phyloP scores from a whole-genome alignment of 2,888 invertebrate species.

The Diloba caeruleocephala region DNA sequence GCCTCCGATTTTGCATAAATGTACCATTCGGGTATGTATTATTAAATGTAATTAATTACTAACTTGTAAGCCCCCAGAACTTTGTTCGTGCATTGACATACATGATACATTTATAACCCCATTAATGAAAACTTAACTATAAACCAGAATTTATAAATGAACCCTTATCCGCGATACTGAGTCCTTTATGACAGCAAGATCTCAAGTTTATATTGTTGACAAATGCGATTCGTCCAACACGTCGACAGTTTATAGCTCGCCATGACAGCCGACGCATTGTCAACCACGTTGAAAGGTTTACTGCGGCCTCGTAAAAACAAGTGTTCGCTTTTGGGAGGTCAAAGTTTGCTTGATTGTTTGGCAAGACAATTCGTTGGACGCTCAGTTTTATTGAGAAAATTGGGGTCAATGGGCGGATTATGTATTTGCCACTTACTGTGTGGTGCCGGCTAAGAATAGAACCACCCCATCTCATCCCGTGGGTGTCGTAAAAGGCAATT shows the following conservation, averaged over 20 bases:
- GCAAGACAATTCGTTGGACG: conserved; percentile 40
- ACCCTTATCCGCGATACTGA: conserved; percentile 49
- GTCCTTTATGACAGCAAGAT: conserved; percentile 49
- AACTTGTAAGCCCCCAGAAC: no score
- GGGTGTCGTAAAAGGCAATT: no score
- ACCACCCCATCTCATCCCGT: no score
- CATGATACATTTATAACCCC: no score
- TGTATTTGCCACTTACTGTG: no score
- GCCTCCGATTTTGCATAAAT: no score
- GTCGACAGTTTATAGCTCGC: conserved; percentile 72
- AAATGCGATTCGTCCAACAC: conserved; percentile 65
- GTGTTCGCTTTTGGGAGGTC: conserved; percentile 67
- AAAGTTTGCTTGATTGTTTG: conserved; percentile 61
- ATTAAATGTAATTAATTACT: no score
- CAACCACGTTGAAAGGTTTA: conserved; percentile 76
- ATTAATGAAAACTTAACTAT: conserved; percentile 6
- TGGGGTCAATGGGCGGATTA: conserved; percentile 21
- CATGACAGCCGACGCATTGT: conserved; percentile 71
- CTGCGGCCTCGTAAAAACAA: conserved; percentile 73
- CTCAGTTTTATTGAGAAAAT: conserved; percentile 39
- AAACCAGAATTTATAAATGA: conserved; percentile 43
- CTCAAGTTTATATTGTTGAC: conserved; percentile 76
- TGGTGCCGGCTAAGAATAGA: no score
- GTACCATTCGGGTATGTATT: no score
- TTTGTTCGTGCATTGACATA: no score